Evolutionary conservation across 2,888 invertebrate genomes (phyloP).

Genomic region (Gymnoscelis rufifasciata): DNA sequence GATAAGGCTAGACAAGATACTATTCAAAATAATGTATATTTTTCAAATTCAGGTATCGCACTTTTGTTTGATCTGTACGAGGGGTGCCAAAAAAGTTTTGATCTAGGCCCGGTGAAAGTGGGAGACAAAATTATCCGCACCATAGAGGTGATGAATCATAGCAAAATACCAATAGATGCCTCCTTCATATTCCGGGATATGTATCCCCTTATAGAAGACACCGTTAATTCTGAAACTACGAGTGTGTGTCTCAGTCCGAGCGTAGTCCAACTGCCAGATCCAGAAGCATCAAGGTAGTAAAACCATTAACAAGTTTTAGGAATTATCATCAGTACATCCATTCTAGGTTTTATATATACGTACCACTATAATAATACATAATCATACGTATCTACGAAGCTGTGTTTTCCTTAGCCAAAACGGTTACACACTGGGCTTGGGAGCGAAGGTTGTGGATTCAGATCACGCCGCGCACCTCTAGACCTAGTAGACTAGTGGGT

Average conservation of each 20-base stretch:
- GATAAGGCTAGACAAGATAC: too few species aligned
- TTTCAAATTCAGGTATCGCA: slow-evolving; percentile 51
- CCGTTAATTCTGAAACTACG: slow-evolving; percentile 53
- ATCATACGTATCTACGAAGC: too few species aligned
- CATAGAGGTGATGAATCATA: slow-evolving; percentile 80
- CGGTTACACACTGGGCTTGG: too few species aligned
- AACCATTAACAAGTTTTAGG: background rate
- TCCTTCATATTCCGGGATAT: slow-evolving; percentile 72
- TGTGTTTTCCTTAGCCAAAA: too few species aligned
- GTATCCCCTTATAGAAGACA: slow-evolving; percentile 57
- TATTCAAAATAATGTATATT: too few species aligned
- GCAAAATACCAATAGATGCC: slow-evolving; percentile 75
- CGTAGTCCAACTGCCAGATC: slow-evolving; percentile 26
- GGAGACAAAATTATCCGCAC: slow-evolving; percentile 71
- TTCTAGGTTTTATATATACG: too few species aligned
- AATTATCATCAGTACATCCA: too few species aligned
- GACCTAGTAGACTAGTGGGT: too few species aligned
- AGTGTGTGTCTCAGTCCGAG: slow-evolving; percentile 58
- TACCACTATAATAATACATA: too few species aligned
- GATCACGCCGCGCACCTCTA: too few species aligned
- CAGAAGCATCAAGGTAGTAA: slow-evolving; percentile 51
- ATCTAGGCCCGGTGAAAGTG: slow-evolving; percentile 66
- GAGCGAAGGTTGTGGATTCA: too few species aligned
- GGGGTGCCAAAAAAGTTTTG: slow-evolving; percentile 69
- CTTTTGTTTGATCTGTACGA: slow-evolving; percentile 67